Conservation (phyloP, 1,140 invertebrate species). For the Pseudomyrmex flavicornis region DNA sequence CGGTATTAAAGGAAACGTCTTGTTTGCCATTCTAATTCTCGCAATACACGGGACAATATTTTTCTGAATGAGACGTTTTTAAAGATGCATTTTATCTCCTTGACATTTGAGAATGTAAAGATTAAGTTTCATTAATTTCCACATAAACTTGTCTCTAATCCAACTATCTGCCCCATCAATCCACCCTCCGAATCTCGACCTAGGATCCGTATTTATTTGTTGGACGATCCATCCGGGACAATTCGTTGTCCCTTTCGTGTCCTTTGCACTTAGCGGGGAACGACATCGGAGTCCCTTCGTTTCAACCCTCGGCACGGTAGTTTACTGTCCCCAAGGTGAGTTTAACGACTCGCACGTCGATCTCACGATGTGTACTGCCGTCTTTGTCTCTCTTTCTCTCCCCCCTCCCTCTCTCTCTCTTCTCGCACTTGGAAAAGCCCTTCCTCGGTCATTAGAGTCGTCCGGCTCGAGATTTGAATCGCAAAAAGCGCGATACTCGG, state of each 20-base stretch:
- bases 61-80: not conserved
- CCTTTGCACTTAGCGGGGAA: slow-evolving; percentile 39
- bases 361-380: slow-evolving; percentile 58
- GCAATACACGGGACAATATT: too few species aligned
- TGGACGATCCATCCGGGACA: slow-evolving; percentile 22
- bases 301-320: slow-evolving; percentile 63
- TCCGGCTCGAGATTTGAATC: slow-evolving; percentile 68
- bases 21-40: not conserved
- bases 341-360: slow-evolving; percentile 74
- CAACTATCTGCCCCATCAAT: not conserved
- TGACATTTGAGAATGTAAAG: not conserved
- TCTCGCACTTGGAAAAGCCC: slow-evolving; percentile 37
- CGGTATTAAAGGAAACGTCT: not conserved
- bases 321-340: slow-evolving; percentile 72
- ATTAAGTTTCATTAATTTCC: not conserved
- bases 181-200: slow-evolving; percentile 23
- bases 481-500: slow-evolving; percentile 68
- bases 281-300: slow-evolving; percentile 13
- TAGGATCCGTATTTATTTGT: slow-evolving; percentile 54
- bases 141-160: not conserved
- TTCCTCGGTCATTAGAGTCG: slow-evolving; percentile 64
- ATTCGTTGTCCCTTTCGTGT: slow-evolving; percentile 29
- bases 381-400: not conserved
- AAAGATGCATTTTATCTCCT: not conserved
- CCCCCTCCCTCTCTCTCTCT: not conserved